Evolutionary conservation across 2,888 invertebrate species (phyloP), one percentile per base, ranked within the genome.

Genomic region (Heteropelma amictum): DNA sequence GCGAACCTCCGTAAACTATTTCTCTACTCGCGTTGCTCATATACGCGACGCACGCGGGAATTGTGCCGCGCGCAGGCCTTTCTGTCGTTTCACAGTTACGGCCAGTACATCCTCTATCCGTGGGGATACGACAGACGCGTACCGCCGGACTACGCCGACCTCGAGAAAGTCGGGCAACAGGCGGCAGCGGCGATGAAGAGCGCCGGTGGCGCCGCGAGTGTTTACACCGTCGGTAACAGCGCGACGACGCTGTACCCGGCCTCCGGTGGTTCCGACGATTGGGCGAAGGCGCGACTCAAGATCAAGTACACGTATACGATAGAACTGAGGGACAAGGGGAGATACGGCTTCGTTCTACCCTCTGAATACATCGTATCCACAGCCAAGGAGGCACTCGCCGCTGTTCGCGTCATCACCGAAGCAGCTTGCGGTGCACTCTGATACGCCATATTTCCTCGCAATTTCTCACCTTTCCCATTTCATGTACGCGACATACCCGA

Each of bases 221-320:
- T 67, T 7, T 96, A 95, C 85, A 93, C 92, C 28, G 94, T 96
- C 0, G 96, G 96, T 8, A 93, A 95, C 54, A 93, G 95, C 17
- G 95, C 94, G 49, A 92, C 92, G n/a, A 92, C 94, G 0, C 90
- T 96, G 1, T 96, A 96, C 87, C 94, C 96, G 0, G 95, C 95
- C 1, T 90, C 95, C 28, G 96, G 96, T 1, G 95, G 95, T 10
- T 95, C 96, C 0, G 96, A 96, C 83, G 97, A 98, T 88, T 98
- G 97, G 96, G 97, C 97, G 5, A 97, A 97, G 89, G 95, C 95
- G 0, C 90, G 92, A 40, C 93, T 93, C 6, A 93, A 93, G 38
- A 94, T 98, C 77, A 97, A 96, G 87, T 98, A 97, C 87, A 90
- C 97, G 1, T 98, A 95, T 89, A 97, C 97, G 0, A 92, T 98